Evolutionary conservation across 1,140 invertebrate genomes (phyloP).

Genomic region (Melanaphis sacchari): DNA sequence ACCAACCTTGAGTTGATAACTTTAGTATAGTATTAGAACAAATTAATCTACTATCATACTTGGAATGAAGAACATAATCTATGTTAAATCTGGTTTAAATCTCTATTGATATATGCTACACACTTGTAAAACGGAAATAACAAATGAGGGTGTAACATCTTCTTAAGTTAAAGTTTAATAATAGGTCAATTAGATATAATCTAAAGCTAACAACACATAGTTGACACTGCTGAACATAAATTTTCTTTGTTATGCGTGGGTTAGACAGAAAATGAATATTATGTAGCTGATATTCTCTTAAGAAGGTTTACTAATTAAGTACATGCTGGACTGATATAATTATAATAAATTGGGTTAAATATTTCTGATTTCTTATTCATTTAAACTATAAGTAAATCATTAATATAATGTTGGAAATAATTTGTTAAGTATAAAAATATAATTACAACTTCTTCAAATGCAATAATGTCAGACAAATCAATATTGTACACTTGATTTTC

Average conservation of each 20-base stretch:
- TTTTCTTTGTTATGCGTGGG: neutral
- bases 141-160: too few relatives aligned
- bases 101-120: too few relatives aligned
- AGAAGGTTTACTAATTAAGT: too few relatives aligned
- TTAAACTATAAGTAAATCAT: neutral
- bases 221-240: neutral
- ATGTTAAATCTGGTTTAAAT: neutral
- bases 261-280: neutral
- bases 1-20: neutral
- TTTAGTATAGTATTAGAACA: neutral
- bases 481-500: slow-evolving; percentile 52
- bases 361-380: neutral
- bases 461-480: slow-evolving; percentile 48
- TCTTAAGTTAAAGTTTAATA: too few relatives aligned
- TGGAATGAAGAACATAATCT: neutral
- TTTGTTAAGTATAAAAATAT: neutral
- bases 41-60: too few relatives aligned
- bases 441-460: slow-evolving; percentile 54
- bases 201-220: neutral
- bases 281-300: neutral
- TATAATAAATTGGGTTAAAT: neutral
- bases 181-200: too few relatives aligned
- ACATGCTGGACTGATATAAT: neutral
- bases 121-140: too few relatives aligned
- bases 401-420: neutral